A percentile compares a stretch with the other conserved stretches of the same genome.
phyloP scores from a whole-genome alignment of 2,113 vertebrate genomes.

The Terrapene triunguis region DNA sequence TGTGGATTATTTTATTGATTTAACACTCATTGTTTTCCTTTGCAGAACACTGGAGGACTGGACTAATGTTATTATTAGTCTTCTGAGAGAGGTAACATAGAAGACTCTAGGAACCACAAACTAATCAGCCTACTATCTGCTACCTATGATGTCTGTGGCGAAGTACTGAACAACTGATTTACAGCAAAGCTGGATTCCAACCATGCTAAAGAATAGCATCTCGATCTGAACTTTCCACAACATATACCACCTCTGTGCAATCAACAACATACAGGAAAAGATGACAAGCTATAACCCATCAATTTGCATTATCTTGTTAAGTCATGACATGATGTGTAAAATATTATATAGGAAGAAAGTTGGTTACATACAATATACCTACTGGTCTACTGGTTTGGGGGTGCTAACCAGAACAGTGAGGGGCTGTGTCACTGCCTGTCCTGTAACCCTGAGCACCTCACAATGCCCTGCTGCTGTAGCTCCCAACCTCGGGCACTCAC shows the following conservation, averaged over 20 bases:
- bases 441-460: background rate
- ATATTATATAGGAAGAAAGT: background rate
- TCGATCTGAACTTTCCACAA: conserved; percentile 6
- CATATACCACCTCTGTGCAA: background rate
- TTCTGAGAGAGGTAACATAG: conserved; percentile 36
- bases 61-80: conserved; percentile 33
- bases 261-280: conserved; percentile 36
- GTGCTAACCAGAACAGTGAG: background rate
- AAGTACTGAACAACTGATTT: conserved; percentile 37
- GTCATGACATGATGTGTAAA: background rate
- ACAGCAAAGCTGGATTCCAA: conserved; percentile 33
- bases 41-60: conserved; percentile 22
- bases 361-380: rapidly evolving
- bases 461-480: background rate
- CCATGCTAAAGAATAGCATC: background rate
- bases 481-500: background rate
- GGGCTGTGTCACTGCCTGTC: background rate
- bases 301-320: conserved; percentile 1
- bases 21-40: conserved; percentile 23
- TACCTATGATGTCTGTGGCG: background rate
- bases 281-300: background rate
- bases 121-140: background rate
- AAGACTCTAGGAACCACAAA: conserved; percentile 40
- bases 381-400: rapidly evolving
- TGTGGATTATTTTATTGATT: conserved; percentile 33